phyloP scores from a whole-genome alignment of 2,888 invertebrate species.

The Eristalinus sepulchralis region DNA sequence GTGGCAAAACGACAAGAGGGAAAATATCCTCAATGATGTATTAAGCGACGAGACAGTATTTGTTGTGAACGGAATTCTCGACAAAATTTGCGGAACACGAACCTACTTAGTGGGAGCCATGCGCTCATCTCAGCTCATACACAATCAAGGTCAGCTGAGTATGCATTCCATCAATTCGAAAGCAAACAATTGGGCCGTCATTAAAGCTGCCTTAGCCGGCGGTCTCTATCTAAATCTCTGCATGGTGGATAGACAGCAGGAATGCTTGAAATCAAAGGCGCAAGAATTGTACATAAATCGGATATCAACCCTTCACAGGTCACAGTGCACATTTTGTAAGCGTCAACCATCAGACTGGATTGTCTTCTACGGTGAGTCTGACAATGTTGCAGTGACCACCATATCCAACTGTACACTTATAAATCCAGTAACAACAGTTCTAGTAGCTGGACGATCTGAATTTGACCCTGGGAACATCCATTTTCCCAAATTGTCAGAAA shows the following conservation, averaged over 20 bases:
- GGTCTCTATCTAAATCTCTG: slow-evolving; percentile 95
- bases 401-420: slow-evolving; percentile 88
- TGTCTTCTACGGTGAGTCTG: slow-evolving; percentile 89
- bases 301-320: slow-evolving; percentile 82
- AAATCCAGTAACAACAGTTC: slow-evolving; percentile 88
- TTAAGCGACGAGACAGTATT: slow-evolving; percentile 83
- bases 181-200: slow-evolving; percentile 94
- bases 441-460: slow-evolving; percentile 82
- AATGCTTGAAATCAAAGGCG: slow-evolving; percentile 84
- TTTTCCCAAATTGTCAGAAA: not conserved
- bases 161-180: slow-evolving; percentile 91
- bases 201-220: slow-evolving; percentile 94
- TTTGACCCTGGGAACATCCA: slow-evolving; percentile 42
- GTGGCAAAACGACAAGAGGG: slow-evolving; percentile 85
- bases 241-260: slow-evolving; percentile 84
- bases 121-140: slow-evolving; percentile 80
- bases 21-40: slow-evolving; percentile 86
- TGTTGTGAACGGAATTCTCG: slow-evolving; percentile 92
- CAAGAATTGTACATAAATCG: slow-evolving; percentile 78
- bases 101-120: slow-evolving; percentile 92
- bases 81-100: slow-evolving; percentile 92
- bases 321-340: slow-evolving; percentile 22
- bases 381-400: slow-evolving; percentile 83
- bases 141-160: slow-evolving; percentile 87
- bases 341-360: slow-evolving; percentile 89